Evolutionary conservation across 1,140 invertebrate species (phyloP).

Genomic region (Trachymyrmex cornetzi): DNA sequence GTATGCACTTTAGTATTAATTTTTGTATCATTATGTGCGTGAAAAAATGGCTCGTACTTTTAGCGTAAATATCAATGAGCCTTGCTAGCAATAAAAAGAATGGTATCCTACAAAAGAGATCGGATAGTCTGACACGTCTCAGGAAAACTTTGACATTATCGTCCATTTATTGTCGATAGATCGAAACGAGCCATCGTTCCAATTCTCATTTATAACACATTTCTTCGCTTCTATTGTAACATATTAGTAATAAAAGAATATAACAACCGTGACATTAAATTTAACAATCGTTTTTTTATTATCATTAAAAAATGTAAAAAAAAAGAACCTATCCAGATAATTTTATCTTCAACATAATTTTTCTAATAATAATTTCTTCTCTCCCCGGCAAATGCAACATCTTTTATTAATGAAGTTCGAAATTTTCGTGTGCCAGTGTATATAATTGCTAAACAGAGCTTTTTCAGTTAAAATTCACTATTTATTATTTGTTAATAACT

Average conservation of each 20-base stretch:
- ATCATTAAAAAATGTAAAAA: constrained; percentile 5
- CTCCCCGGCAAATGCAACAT: neutral
- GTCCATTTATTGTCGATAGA: neutral
- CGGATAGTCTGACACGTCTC: neutral
- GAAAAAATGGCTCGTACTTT: neutral
- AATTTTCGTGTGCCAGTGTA: neutral
- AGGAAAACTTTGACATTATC: constrained; percentile 1
- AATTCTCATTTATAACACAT: neutral
- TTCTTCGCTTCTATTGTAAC: neutral
- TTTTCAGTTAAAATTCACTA: neutral
- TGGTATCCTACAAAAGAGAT: neutral
- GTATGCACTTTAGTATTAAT: neutral
- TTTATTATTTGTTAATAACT: neutral
- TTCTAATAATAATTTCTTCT: neutral
- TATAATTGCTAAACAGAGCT: neutral
- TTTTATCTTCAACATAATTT: neutral
- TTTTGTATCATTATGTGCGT: constrained; percentile 3
- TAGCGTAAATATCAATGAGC: neutral
- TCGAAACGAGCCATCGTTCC: neutral
- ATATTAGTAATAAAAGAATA: neutral
- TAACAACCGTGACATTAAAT: neutral
- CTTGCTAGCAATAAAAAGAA: constrained; percentile 25
- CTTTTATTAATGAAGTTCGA: neutral
- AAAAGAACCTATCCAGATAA: neutral
- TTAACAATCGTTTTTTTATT: neutral